A percentile compares a stretch with the other conserved stretches of the same genome.
Evolutionary conservation across 2,888 invertebrate species (phyloP).

Genomic region (Sphinx pinastri): DNA sequence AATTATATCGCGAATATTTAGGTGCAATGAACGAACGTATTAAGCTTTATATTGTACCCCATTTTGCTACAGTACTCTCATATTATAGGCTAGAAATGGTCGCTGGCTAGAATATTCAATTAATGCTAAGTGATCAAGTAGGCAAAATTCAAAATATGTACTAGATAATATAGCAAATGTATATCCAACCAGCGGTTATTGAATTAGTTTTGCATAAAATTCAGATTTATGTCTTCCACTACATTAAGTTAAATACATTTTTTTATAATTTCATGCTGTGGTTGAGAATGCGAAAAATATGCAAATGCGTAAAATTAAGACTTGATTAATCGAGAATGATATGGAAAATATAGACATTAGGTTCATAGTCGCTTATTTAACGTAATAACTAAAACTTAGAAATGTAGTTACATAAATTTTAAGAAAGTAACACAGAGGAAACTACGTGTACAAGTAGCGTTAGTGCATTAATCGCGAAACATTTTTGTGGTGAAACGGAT

Average conservation of each 20-base stretch:
- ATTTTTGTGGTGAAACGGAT: constrained; percentile 19
- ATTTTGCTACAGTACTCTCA: too few relatives aligned
- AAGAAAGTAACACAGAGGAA: background rate
- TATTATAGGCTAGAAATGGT: too few relatives aligned
- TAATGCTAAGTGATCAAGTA: too few relatives aligned
- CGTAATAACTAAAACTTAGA: background rate
- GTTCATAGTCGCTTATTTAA: background rate
- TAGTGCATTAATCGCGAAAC: constrained; percentile 13
- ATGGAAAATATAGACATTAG: background rate
- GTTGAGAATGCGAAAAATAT: background rate
- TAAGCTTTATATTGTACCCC: too few relatives aligned
- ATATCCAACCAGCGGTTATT: background rate
- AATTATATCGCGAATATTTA: too few relatives aligned
- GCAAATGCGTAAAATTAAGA: background rate
- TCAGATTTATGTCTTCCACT: background rate
- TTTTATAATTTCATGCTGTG: constrained; percentile 2
- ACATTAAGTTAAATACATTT: background rate
- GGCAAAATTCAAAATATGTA: too few relatives aligned
- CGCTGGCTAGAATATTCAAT: too few relatives aligned
- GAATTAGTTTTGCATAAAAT: background rate
- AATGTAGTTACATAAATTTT: background rate
- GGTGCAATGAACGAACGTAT: too few relatives aligned
- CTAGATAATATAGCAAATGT: too few relatives aligned
- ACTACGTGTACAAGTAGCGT: constrained; percentile 10
- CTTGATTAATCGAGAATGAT: background rate